Evolutionary conservation across 2,888 invertebrate genomes (phyloP).

Genomic region (Cheilosia vulpina): DNA sequence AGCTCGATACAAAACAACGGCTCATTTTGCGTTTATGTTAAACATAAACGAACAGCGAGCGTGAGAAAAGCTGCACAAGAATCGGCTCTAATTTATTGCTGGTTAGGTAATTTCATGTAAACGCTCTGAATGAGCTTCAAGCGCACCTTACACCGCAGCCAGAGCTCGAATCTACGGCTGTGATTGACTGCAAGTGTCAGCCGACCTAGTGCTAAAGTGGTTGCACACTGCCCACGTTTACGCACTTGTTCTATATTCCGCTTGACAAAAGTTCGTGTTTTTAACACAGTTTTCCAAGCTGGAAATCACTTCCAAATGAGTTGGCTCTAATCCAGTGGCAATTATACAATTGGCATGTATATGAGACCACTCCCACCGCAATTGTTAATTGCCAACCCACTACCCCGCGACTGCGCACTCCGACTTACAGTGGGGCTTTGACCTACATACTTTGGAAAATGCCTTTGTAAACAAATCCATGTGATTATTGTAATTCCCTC

Average conservation of each 20-base stretch:
- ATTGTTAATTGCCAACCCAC: conserved; percentile 8
- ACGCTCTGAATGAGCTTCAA: conserved; percentile 23
- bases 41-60: conserved; percentile 14
- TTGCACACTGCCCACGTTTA: conserved; percentile 19
- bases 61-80: conserved; percentile 28
- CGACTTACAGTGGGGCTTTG: conserved; percentile 31
- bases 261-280: background rate
- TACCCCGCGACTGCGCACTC: background rate
- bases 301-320: conserved; percentile 11
- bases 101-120: conserved; percentile 37
- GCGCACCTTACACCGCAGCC: background rate
- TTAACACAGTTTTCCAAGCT: background rate
- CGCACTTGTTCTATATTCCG: conserved; percentile 24
- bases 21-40: conserved; percentile 17
- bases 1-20: conserved; percentile 1
- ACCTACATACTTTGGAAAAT: conserved; percentile 28
- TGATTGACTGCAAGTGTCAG: conserved; percentile 40
- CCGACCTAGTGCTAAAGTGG: conserved; percentile 20
- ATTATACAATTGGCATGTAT: conserved; percentile 20
- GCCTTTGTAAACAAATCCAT: conserved; percentile 7
- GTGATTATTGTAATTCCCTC: conserved; percentile 25
- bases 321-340: conserved; percentile 28
- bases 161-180: background rate
- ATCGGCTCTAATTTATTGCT: conserved; percentile 37
- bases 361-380: conserved; percentile 14